Percentiles rank a stretch among this genome's conserved stretches.
phyloP scores from a whole-genome alignment of 92 coral and sea anemone species.

The Hydrozoanthus gracilis region DNA sequence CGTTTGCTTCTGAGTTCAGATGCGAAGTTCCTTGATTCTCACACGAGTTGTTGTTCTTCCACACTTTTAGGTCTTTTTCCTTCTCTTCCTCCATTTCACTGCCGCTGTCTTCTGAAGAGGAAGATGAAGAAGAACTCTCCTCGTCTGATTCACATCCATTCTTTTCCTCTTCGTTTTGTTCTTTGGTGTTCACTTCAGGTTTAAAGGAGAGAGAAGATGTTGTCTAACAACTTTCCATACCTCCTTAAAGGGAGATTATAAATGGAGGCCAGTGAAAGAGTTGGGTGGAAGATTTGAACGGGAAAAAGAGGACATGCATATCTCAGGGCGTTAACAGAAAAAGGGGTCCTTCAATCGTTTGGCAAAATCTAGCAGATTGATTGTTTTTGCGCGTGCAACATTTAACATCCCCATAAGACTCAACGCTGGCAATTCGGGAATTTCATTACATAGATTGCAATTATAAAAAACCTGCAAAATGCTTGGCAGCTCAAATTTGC shows the following conservation, averaged over 20 bases:
- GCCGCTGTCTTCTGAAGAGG: conserved; percentile 51
- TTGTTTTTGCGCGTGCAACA: no score
- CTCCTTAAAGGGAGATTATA: neutral
- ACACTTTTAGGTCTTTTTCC: neutral
- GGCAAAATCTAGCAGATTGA: no score
- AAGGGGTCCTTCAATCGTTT: no score
- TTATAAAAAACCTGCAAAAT: no score
- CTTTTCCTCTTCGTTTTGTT: conserved; percentile 34
- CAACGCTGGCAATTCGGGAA: no score
- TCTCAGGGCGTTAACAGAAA: no score
- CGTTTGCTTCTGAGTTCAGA: conserved; percentile 37
- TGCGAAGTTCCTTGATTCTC: neutral
- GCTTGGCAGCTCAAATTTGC: no score
- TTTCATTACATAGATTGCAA: no score
- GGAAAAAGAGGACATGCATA: no score
- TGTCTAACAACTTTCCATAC: neutral
- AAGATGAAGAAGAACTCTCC: conserved; percentile 29
- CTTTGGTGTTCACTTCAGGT: conserved; percentile 72
- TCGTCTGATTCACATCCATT: conserved; percentile 45
- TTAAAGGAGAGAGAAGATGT: conserved; percentile 45
- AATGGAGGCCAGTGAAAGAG: no score
- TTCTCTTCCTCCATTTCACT: conserved; percentile 38
- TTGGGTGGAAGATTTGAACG: no score
- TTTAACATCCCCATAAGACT: no score
- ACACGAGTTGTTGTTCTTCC: neutral